Conservation (phyloP, 2,888 invertebrate species). For the Xanthia togata region DNA sequence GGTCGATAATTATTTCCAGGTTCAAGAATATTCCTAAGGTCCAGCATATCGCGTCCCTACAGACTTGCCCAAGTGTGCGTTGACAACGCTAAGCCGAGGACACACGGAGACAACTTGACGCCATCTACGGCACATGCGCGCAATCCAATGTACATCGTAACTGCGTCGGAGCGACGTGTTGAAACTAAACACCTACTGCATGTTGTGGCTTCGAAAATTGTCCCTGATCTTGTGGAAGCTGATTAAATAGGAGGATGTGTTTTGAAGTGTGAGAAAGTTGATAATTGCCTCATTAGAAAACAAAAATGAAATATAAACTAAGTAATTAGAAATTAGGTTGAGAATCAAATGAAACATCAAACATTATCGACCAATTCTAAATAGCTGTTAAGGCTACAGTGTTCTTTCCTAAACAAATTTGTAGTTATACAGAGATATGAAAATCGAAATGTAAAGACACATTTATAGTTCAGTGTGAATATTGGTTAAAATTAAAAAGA, state of each 20-base stretch:
- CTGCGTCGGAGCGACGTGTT: slow-evolving; percentile 55
- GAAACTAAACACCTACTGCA: slow-evolving; percentile 56
- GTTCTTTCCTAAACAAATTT: background rate
- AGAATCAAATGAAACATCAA: no score
- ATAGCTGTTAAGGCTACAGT: no score
- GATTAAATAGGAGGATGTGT: background rate
- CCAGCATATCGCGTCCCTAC: slow-evolving; percentile 48
- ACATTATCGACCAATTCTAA: background rate
- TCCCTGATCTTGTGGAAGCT: slow-evolving; percentile 50
- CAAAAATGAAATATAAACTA: background rate
- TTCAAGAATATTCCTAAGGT: background rate
- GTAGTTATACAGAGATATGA: background rate
- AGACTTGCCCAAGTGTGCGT: slow-evolving; percentile 46
- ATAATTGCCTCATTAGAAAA: background rate
- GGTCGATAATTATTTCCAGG: background rate
- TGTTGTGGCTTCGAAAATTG: slow-evolving; percentile 47
- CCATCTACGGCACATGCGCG: slow-evolving; percentile 73
- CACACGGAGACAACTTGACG: slow-evolving; percentile 79
- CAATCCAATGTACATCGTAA: slow-evolving; percentile 69
- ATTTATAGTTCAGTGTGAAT: no score
- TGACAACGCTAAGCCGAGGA: slow-evolving; percentile 61
- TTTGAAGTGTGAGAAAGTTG: background rate
- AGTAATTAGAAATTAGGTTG: background rate
- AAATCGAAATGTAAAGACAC: background rate
- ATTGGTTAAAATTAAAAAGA: background rate